Conservation (phyloP, 2,797 vertebrate species). For the Phyllotis vaccarum region DNA sequence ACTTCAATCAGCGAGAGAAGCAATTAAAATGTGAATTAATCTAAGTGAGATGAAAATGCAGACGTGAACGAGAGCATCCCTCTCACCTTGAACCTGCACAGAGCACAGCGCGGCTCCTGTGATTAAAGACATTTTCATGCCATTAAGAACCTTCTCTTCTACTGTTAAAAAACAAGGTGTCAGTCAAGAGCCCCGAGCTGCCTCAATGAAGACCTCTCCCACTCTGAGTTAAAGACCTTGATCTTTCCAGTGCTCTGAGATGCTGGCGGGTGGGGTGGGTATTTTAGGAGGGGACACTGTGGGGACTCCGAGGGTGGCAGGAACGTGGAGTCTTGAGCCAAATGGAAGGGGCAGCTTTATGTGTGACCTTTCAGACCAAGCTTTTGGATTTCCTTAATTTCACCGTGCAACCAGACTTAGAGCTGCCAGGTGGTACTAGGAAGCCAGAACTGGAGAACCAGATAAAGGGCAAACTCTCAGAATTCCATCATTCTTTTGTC, state of each 20-base stretch:
- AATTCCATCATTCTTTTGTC: background rate
- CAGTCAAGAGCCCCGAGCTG: slow-evolving; percentile 56
- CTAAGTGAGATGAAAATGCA: slow-evolving; percentile 85
- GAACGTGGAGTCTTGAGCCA: background rate
- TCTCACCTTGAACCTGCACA: slow-evolving; percentile 87
- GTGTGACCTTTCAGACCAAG: background rate
- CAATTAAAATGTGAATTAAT: slow-evolving; percentile 87
- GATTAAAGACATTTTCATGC: slow-evolving; percentile 85
- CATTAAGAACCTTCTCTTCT: slow-evolving; percentile 80
- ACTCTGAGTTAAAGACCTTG: background rate
- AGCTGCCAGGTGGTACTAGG: background rate
- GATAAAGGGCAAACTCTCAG: background rate
- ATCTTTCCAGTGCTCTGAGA: slow-evolving; percentile 39
- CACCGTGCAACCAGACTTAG: background rate
- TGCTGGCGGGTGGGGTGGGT: accelerated
- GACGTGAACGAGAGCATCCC: slow-evolving; percentile 76
- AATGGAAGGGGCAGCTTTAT: background rate
- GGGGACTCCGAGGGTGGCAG: background rate
- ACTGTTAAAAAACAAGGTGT: slow-evolving; percentile 69
- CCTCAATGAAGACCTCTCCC: slow-evolving; percentile 35
- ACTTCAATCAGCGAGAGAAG: slow-evolving; percentile 84
- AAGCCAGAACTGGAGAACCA: background rate
- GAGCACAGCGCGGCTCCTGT: slow-evolving; percentile 61
- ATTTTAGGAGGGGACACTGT: background rate
- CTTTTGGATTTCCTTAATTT: background rate